These are phyloP conservation scores for Psephotus haematonotus DNA, from an alignment of 2,113 vertebrate genomes.

Conservation along the genomic window DNA sequence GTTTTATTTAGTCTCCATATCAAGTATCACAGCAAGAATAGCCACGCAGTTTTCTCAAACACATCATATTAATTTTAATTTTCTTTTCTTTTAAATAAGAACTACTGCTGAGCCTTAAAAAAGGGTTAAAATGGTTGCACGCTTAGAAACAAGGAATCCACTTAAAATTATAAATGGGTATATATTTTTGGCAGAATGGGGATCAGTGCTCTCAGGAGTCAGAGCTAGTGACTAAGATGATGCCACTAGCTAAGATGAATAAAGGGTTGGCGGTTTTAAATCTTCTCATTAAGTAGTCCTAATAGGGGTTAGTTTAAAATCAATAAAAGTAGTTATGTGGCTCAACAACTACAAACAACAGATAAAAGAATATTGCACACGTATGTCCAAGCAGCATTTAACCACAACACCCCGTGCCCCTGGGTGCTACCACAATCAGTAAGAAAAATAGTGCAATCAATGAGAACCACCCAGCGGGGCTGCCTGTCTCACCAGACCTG, in stretches of 20 bases:
- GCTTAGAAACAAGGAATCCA: not conserved
- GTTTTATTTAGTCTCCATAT: conserved; percentile 8
- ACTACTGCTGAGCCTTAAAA: not conserved
- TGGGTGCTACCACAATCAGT: not conserved
- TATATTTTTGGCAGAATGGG: not conserved
- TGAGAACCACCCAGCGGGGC: not conserved
- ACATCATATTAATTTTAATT: not conserved
- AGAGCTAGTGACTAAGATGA: not conserved
- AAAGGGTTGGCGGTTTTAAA: not conserved
- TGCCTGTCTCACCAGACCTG: not conserved
- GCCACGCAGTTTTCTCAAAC: not conserved
- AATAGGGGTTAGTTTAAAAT: not conserved
- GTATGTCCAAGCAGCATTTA: not conserved
- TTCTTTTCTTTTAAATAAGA: not conserved
- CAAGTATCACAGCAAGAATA: not conserved
- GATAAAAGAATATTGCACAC: conserved; percentile 51
- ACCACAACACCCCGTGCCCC: not conserved
- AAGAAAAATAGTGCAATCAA: not conserved
- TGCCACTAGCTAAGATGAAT: not conserved
- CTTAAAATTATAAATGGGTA: not conserved
- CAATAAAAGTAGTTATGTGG: not conserved
- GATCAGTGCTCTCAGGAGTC: not conserved
- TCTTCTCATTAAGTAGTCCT: not conserved
- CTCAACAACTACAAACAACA: not conserved
- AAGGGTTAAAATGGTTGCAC: not conserved